Evolutionary conservation across 2,797 vertebrate species (phyloP).

Genomic region (Eremophila alpestris): DNA sequence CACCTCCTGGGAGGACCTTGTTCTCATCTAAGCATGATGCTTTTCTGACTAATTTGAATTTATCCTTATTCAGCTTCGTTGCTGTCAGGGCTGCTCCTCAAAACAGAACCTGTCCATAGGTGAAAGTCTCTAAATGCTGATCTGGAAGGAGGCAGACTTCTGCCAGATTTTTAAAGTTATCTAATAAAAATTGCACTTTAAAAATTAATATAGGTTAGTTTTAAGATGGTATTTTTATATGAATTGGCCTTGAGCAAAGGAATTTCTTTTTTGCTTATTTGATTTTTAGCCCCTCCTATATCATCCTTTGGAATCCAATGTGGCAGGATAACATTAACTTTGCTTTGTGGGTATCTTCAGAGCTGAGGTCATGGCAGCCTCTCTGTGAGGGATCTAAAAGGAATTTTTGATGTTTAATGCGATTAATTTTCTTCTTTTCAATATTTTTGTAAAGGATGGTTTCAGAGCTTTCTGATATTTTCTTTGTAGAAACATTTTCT

Average conservation of each 20-base stretch:
- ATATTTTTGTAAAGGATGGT: neutral
- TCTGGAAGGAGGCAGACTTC: neutral
- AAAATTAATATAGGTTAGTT: neutral
- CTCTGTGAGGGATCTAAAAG: neutral
- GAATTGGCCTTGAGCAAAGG: neutral
- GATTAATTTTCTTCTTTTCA: neutral
- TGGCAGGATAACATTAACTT: neutral
- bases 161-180: neutral
- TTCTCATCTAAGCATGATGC: neutral
- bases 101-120: neutral
- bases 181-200: neutral
- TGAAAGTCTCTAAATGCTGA: neutral
- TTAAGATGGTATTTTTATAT: neutral
- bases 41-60: constrained; percentile 28
- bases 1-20: neutral
- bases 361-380: neutral
- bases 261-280: neutral
- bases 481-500: neutral
- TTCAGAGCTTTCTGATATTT: neutral
- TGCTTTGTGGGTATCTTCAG: neutral
- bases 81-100: neutral
- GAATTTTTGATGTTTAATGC: neutral
- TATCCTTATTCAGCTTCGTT: neutral
- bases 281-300: neutral
- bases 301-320: neutral